Evolutionary conservation across 2,888 invertebrate species (phyloP).

Genomic region (Agriotes lineatus): DNA sequence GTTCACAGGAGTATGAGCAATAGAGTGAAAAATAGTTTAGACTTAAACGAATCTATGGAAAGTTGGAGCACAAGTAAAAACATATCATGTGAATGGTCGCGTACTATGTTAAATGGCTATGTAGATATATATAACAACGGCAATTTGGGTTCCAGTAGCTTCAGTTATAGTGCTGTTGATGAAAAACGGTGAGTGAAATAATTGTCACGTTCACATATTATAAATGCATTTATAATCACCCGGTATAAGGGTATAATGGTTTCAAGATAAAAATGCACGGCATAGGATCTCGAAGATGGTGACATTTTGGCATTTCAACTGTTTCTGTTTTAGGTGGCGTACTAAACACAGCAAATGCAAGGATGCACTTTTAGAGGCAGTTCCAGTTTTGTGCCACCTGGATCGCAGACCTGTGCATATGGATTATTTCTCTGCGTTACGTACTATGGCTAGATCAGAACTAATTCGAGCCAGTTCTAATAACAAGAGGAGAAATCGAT

Average conservation of each 20-base stretch:
- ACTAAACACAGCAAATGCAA: slow-evolving; percentile 62
- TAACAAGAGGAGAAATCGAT: slow-evolving; percentile 78
- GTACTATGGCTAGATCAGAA: slow-evolving; percentile 79
- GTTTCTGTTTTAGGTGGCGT: slow-evolving; percentile 66
- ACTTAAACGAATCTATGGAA: slow-evolving; percentile 43
- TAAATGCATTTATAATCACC: too few species aligned
- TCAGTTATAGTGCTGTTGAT: slow-evolving; percentile 50
- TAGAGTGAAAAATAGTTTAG: slow-evolving; percentile 61
- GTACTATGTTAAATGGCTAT: slow-evolving; percentile 27
- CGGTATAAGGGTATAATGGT: too few species aligned
- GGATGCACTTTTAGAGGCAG: slow-evolving; percentile 67
- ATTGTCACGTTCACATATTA: too few species aligned
- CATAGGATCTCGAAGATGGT: slow-evolving; percentile 43
- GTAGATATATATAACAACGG: slow-evolving; percentile 10
- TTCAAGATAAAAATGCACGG: too few species aligned
- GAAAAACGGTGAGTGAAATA: slow-evolving; percentile 58
- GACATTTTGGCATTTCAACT: background rate
- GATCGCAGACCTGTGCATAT: slow-evolving; percentile 71
- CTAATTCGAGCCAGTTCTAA: slow-evolving; percentile 71
- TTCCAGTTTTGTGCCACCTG: slow-evolving; percentile 67
- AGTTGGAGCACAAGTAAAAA: slow-evolving; percentile 26
- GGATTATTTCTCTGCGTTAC: slow-evolving; percentile 79
- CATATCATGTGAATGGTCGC: slow-evolving; percentile 34
- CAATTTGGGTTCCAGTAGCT: slow-evolving; percentile 38
- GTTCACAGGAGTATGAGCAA: slow-evolving; percentile 55